Percentiles rank a stretch among this genome's conserved stretches.
Evolutionary conservation across 2,888 invertebrate species (phyloP).

Genomic region (Conus canariensis): DNA sequence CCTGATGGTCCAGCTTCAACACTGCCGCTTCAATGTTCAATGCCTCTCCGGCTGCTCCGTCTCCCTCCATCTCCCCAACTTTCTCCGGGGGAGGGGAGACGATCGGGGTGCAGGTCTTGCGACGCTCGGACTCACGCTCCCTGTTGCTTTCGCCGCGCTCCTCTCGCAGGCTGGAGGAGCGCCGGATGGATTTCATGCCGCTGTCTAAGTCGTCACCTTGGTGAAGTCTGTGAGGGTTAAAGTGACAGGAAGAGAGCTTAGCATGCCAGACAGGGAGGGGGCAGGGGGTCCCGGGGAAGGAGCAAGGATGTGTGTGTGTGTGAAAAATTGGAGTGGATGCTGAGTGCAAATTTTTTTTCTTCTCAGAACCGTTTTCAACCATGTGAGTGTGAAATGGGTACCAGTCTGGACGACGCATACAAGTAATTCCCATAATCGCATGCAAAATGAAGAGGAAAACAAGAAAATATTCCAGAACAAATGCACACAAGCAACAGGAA

Average conservation of each 20-base stretch:
- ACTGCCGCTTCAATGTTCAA: background rate
- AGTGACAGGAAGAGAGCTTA: slow-evolving; percentile 5
- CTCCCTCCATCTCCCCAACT: background rate
- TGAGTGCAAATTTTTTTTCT: too few relatives aligned
- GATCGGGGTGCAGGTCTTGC: slow-evolving; percentile 71
- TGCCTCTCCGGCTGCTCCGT: background rate
- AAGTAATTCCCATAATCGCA: too few relatives aligned
- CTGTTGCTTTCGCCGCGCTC: slow-evolving; percentile 55
- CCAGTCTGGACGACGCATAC: too few relatives aligned
- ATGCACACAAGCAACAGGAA: too few relatives aligned
- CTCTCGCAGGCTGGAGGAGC: slow-evolving; percentile 72
- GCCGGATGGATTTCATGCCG: slow-evolving; percentile 60
- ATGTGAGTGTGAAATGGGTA: too few relatives aligned
- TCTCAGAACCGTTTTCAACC: too few relatives aligned
- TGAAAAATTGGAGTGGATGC: background rate
- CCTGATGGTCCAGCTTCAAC: background rate
- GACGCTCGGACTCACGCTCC: slow-evolving; percentile 62
- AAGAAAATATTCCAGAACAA: background rate
- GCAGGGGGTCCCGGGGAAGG: background rate
- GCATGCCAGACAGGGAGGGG: background rate
- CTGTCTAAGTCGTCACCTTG: slow-evolving; percentile 4
- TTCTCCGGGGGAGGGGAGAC: slow-evolving; percentile 55
- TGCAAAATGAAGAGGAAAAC: background rate
- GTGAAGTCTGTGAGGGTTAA: slow-evolving; percentile 9
- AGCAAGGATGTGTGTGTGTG: background rate